Evolutionary conservation across 92 coral and sea anemone genomes (phyloP), one percentile per base, ranked within the genome.

Genomic region (Epizoanthus scotinus): DNA sequence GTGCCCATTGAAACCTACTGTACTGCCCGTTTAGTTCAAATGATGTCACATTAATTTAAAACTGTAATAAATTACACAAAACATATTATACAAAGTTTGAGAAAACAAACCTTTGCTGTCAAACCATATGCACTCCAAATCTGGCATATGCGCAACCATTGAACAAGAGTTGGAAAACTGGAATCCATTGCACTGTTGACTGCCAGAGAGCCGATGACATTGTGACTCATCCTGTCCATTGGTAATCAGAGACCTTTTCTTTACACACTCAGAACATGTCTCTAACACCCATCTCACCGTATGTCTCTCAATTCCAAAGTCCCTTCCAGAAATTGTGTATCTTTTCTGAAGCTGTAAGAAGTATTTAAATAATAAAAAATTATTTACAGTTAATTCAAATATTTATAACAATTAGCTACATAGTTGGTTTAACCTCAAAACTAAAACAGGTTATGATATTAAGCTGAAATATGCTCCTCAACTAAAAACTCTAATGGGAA

Each of bases 101-200:
- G 52, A 47, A 47, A 47, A 47, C 91, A 18, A 66, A 96, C 99
- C 93, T 85, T 91, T 77, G 68, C 84, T 90, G 49, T 93, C 99
- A 93, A 91, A 96, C 99, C 99, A 96, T 22, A 96, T 87, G 63
- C 99, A 96, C 63, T 88, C 87, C 61, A 54, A 74, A 60, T 93
- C 97, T 10, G 99, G 99, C 20, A 82, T 83, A 61, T 91, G 87
- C 17, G 99, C 98, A 9, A 89, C 97, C 99, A 96, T 96, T 5
- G 99, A 96, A 28, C 64, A 57, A 8, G 92, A 74, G n/a, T 74
- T 87, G 13, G 85, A 68, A 7, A 80, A 66, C 47, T 78, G 17
- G 21, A 87, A 81, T 20, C 91, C 94, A 74, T 85, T 88, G 59
- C 82, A 79, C 57, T 83, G 84, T 83, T 53, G 81, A 42, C 77